phyloP scores from a whole-genome alignment of 2,113 vertebrate genomes.

The Corythornis vintsioides region DNA sequence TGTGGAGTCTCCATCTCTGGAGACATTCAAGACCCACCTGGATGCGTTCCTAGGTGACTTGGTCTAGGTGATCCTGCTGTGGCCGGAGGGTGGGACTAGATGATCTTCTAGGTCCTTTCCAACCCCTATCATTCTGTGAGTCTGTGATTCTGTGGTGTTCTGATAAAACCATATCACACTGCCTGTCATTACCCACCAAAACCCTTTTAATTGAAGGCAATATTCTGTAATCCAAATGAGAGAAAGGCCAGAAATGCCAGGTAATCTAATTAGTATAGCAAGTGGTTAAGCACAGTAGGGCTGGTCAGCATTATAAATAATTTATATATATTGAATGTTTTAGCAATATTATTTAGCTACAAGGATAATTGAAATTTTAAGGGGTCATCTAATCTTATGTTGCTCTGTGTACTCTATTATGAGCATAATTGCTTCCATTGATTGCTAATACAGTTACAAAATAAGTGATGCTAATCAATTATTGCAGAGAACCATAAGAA shows the following conservation, averaged over 20 bases:
- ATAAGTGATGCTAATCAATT: background rate
- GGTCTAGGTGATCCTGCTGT: too few relatives aligned
- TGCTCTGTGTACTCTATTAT: background rate
- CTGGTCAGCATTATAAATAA: background rate
- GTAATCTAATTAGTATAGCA: background rate
- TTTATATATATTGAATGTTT: background rate
- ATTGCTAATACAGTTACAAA: background rate
- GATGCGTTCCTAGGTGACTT: too few relatives aligned
- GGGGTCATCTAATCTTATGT: background rate
- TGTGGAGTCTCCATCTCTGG: too few relatives aligned
- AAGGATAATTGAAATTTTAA: conserved; percentile 6
- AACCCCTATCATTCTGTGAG: too few relatives aligned
- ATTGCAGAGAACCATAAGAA: background rate
- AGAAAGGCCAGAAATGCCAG: background rate
- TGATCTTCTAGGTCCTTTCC: too few relatives aligned
- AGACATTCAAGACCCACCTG: too few relatives aligned
- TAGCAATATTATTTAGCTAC: background rate
- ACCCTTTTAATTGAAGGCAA: background rate
- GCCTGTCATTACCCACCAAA: background rate
- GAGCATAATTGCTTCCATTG: background rate
- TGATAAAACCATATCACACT: background rate
- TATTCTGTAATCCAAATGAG: background rate
- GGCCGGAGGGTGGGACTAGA: too few relatives aligned
- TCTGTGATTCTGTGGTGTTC: background rate
- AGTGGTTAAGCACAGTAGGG: background rate